Base-by-base conservation (phyloP, 2,888 invertebrate species). In the Megalurothrips usitatus region DNA sequence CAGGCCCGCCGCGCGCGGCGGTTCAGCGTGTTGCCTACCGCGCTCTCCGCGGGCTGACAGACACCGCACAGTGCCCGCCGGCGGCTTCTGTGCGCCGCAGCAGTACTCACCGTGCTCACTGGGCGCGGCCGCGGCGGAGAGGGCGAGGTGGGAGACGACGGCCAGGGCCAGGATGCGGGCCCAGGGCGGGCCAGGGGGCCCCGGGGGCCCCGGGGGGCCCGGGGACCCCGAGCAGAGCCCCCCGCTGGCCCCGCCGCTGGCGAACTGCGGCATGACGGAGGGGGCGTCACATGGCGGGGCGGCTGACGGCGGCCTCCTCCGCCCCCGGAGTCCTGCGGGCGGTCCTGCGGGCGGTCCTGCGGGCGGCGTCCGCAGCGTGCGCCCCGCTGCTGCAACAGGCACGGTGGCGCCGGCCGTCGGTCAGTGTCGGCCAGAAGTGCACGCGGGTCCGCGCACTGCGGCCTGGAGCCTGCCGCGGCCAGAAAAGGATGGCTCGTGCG, bases 131-230 rank as follows among this genome's bases (percentile, higher is more conserved):
- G 12, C 12, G 26, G 68, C 68, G 23, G n/a, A 12, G 23, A 26
- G 68, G 68, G 68, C 68, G 68, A 75, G 68, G 23, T 26, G 58
- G 58, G n/a, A 17, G 19, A 58, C 19, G 58, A 58, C 26, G 68
- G 23, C 68, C n/a, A 23, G 11, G 23, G 68, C 68, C 68, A n/a
- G 23, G 68, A 26, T 8, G 23, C 68, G 68, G 23, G 68, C 68
- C 68, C 68, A 75, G 68, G 68, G 68, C 8, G 23, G 68, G 68
- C 12, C 68, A 11, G 23, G 26, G 68, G 23, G 68, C 23, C 23
- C 11, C 68, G 23, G 23, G 68, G 68, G 68, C 68, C 68, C 68
- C 58, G 68, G n/a, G 68, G 68, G 10, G 68, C 68, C 68, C 68
- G 10, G 68, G 68, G 68, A 6, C 68, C 68, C 23, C 23, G 58